phyloP scores from a whole-genome alignment of 2,797 vertebrate species.

The Pangasius larnaudii region DNA sequence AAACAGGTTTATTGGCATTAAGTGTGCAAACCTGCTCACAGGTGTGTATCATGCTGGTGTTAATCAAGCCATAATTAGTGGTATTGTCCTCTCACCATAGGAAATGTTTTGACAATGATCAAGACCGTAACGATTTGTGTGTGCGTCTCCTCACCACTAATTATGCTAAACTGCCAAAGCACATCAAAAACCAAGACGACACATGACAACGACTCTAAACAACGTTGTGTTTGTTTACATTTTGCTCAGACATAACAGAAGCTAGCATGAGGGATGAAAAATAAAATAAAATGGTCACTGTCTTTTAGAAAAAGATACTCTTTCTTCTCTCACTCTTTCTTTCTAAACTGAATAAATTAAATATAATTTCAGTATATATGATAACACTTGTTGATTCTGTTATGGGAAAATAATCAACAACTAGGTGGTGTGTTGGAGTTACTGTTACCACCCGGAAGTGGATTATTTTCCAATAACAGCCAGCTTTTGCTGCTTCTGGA shows the following conservation, averaged over 20 bases:
- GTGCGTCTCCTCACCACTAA: conserved; percentile 2
- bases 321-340: neutral
- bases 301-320: neutral
- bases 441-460: neutral
- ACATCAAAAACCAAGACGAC: neutral
- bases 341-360: neutral
- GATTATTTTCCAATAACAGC: neutral
- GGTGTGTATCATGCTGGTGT: neutral
- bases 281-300: neutral
- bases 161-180: conserved; percentile 19
- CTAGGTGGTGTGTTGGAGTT: neutral
- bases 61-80: conserved; percentile 33
- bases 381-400: neutral
- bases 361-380: neutral
- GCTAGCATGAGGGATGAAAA: neutral
- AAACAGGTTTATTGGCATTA: neutral
- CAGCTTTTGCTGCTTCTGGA: neutral
- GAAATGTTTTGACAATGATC: conserved; percentile 29
- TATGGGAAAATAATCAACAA: neutral
- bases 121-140: neutral
- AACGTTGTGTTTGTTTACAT: neutral
- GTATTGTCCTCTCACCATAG: conserved; percentile 32
- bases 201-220: neutral
- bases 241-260: neutral
- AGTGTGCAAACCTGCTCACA: conserved; percentile 30